Percentiles rank a stretch among this genome's conserved stretches.
phyloP scores from a whole-genome alignment of 2,888 invertebrate species.

The Pyrochroa serraticornis region DNA sequence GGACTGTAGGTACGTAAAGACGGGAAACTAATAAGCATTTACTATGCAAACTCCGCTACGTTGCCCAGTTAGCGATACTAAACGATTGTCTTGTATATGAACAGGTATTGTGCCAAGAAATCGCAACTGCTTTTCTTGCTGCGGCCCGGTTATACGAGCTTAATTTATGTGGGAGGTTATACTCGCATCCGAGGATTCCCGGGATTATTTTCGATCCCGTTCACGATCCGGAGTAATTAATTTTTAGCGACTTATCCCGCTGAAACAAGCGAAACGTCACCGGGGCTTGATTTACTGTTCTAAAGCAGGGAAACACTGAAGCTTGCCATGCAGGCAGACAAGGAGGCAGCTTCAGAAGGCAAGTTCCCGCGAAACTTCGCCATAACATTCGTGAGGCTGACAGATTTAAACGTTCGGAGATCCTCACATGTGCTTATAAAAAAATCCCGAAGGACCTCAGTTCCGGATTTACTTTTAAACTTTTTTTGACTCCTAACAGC shows the following conservation, averaged over 20 bases:
- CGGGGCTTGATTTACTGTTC: too few species aligned
- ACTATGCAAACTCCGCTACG: slow-evolving; percentile 34
- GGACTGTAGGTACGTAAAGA: slow-evolving; percentile 39
- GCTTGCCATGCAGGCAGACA: too few species aligned
- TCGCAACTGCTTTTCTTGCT: slow-evolving; percentile 15
- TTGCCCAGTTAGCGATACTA: slow-evolving; percentile 35
- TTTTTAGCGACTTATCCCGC: too few species aligned
- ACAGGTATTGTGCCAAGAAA: slow-evolving; percentile 34
- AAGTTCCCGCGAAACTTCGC: too few species aligned
- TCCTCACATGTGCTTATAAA: not conserved
- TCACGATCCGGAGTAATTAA: too few species aligned
- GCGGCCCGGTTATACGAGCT: too few species aligned
- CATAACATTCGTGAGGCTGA: too few species aligned
- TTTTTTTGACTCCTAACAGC: not conserved
- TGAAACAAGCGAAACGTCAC: too few species aligned
- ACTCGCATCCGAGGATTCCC: too few species aligned
- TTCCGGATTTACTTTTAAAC: not conserved
- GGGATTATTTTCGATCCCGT: not conserved
- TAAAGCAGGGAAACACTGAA: too few species aligned
- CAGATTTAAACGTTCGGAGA: too few species aligned
- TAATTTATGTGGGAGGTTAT: slow-evolving; percentile 17
- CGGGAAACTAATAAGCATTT: slow-evolving; percentile 44
- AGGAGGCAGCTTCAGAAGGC: too few species aligned
- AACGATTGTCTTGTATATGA: slow-evolving; percentile 36
- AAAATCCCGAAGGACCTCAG: not conserved